Evolutionary conservation across 2,113 vertebrate genomes (phyloP).

Genomic region (Channa argus): DNA sequence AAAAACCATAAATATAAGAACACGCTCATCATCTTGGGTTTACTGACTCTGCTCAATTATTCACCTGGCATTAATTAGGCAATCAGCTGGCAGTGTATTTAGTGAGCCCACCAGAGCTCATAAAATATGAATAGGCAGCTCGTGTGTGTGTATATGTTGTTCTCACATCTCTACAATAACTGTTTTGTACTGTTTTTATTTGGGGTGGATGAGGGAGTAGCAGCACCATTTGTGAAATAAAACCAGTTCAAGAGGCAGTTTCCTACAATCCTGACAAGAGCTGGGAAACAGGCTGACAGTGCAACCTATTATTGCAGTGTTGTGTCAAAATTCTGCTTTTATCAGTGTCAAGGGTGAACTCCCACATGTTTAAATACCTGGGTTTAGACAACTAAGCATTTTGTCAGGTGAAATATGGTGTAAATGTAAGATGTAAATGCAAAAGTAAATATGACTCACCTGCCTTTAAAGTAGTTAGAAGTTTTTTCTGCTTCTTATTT

Average conservation of each 20-base stretch:
- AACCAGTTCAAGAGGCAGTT: background rate
- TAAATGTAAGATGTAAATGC: background rate
- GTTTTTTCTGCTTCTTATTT: too few species aligned
- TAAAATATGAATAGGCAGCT: slow-evolving; percentile 51
- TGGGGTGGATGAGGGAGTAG: background rate
- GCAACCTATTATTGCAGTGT: background rate
- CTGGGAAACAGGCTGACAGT: background rate
- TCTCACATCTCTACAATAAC: slow-evolving; percentile 11
- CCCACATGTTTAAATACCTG: too few species aligned
- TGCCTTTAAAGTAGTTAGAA: too few species aligned
- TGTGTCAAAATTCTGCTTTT: background rate
- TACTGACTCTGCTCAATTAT: slow-evolving; percentile 62
- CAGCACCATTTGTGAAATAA: background rate
- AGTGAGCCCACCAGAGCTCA: slow-evolving; percentile 34
- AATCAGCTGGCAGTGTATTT: slow-evolving; percentile 50
- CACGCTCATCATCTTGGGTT: slow-evolving; percentile 58
- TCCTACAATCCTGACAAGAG: background rate
- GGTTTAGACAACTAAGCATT: background rate
- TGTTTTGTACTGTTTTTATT: background rate
- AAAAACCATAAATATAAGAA: slow-evolving; percentile 69
- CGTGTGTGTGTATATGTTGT: slow-evolving; percentile 37
- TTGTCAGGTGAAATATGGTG: background rate
- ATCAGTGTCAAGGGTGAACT: too few species aligned
- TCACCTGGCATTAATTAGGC: slow-evolving; percentile 61
- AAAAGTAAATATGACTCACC: too few species aligned